phyloP scores from a whole-genome alignment of 2,113 vertebrate species.

The Dascyllus trimaculatus region DNA sequence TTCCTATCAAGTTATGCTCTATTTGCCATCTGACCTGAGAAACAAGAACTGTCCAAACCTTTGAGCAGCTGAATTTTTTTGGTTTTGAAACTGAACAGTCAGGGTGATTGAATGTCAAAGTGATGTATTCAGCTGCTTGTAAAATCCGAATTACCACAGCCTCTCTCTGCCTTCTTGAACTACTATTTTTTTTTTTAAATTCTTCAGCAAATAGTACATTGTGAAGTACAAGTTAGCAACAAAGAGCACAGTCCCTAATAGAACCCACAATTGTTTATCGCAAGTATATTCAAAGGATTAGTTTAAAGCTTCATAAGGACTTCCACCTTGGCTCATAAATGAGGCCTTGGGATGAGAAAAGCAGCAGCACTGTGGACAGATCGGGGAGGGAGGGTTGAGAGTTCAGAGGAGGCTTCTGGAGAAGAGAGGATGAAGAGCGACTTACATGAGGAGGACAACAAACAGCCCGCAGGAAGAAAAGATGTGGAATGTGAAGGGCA shows the following conservation, averaged over 20 bases:
- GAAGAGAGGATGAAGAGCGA: slow-evolving; percentile 49
- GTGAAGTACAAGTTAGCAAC: not conserved
- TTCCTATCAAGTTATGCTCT: too few relatives aligned
- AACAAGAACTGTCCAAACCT: too few relatives aligned
- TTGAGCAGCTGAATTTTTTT: too few relatives aligned
- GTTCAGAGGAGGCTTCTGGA: slow-evolving; percentile 29
- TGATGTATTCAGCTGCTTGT: too few relatives aligned
- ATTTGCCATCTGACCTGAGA: too few relatives aligned
- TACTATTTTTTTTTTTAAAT: not conserved
- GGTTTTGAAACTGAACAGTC: too few relatives aligned
- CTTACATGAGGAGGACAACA: slow-evolving; percentile 65
- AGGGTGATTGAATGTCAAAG: too few relatives aligned
- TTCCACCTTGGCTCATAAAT: slow-evolving; percentile 53
- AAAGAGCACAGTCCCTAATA: not conserved
- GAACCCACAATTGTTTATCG: not conserved
- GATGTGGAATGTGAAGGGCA: slow-evolving; percentile 66
- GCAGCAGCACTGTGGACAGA: slow-evolving; percentile 31
- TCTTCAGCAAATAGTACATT: not conserved
- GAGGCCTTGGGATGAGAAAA: slow-evolving; percentile 54
- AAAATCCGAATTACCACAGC: too few relatives aligned
- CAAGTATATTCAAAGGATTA: not conserved
- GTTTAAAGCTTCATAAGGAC: slow-evolving; percentile 49
- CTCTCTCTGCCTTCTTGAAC: not conserved
- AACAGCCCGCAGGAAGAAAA: slow-evolving; percentile 56
- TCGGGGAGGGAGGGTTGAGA: not conserved